Percentiles rank a stretch among this genome's conserved stretches.
phyloP scores from a whole-genome alignment of 1,140 invertebrate species.

The Parapsyche elsis region DNA sequence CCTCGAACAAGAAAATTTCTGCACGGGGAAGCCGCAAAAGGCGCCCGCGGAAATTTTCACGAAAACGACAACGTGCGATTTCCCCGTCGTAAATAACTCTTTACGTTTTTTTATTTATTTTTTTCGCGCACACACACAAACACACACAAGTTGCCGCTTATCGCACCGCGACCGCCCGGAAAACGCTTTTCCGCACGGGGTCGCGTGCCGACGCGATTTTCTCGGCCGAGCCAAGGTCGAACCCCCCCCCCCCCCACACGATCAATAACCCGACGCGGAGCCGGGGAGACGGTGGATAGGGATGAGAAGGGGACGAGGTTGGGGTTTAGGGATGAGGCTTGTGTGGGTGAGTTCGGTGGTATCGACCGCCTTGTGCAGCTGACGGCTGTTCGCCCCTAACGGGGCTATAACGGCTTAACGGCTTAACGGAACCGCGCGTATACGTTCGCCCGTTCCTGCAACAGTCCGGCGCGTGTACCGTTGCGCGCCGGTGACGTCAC shows the following conservation, averaged over 20 bases:
- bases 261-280: conserved; percentile 7
- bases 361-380: neutral
- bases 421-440: conserved; percentile 8
- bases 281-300: neutral
- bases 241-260: too few species aligned
- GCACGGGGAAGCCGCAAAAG: too few species aligned
- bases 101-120: neutral
- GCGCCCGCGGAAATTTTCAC: too few species aligned
- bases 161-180: neutral
- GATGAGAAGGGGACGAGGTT: neutral
- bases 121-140: too few species aligned
- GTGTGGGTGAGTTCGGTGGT: neutral
- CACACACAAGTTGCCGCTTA: too few species aligned
- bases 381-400: conserved; percentile 16
- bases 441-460: neutral
- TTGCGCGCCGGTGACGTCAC: conserved; percentile 67
- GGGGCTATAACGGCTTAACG: neutral
- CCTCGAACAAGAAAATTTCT: too few species aligned
- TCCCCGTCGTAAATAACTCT: too few species aligned
- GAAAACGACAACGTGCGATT: too few species aligned
- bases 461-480: conserved; percentile 58
- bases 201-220: neutral
- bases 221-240: conserved; percentile 28
- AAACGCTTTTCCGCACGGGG: neutral
- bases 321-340: neutral